These are phyloP conservation scores for Phycodurus eques DNA, from an alignment of 2,113 vertebrate species.

Conservation along the genomic window DNA sequence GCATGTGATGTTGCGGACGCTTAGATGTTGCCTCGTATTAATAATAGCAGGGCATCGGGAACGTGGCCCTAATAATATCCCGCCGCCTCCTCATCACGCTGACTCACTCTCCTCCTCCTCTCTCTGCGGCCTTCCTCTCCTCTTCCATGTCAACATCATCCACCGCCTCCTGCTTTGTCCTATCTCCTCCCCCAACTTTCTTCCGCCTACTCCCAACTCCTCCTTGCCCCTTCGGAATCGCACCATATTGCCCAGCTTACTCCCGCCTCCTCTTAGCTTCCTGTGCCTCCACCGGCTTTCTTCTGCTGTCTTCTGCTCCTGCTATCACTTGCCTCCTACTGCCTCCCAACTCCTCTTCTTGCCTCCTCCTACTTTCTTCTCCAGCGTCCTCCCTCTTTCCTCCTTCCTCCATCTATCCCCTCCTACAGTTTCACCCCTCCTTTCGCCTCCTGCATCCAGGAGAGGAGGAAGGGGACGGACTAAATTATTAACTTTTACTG, in stretches of 20 bases:
- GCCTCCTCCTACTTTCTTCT: too few species aligned
- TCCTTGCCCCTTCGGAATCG: not conserved
- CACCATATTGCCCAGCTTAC: not conserved
- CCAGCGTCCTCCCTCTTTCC: too few species aligned
- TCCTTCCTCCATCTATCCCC: too few species aligned
- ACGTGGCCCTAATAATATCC: conserved; percentile 68
- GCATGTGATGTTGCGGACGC: conserved; percentile 21
- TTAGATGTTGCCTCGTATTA: conserved; percentile 38
- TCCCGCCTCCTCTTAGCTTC: not conserved
- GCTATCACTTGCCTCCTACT: not conserved
- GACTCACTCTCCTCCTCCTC: conserved; percentile 56
- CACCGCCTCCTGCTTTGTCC: conserved; percentile 45
- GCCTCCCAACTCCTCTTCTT: too few species aligned
- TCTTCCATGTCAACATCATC: conserved; percentile 51
- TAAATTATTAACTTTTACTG: not conserved
- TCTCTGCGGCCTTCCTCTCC: conserved; percentile 49
- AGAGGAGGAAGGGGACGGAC: not conserved
- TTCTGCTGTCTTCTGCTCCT: not conserved
- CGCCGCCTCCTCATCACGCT: conserved; percentile 54
- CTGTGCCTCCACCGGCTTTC: not conserved
- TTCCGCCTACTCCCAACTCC: not conserved
- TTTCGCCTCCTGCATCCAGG: too few species aligned
- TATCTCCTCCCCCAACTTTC: not conserved
- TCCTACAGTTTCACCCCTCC: not conserved
- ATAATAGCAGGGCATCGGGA: conserved; percentile 49